Evolutionary conservation across 2,888 invertebrate genomes (phyloP), one percentile per base, ranked within the genome.

Genomic region (Chalcosyrphus nemorum): DNA sequence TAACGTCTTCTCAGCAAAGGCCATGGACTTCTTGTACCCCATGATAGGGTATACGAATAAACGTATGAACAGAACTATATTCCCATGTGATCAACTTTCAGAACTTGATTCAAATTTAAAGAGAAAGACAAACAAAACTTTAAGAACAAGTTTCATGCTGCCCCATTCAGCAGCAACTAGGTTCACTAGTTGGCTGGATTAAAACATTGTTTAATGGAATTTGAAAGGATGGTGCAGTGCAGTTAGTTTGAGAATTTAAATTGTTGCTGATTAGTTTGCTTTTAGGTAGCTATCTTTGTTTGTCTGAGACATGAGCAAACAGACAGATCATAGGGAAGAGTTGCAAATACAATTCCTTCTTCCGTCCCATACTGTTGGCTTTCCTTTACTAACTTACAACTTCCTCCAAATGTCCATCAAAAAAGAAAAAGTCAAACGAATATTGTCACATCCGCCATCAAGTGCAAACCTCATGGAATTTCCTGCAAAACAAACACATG

Each of bases 1-100:
- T n/a, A n/a, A n/a, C n/a, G n/a, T n/a, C n/a, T n/a, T n/a, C n/a
- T n/a, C n/a, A n/a, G n/a, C n/a, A n/a, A n/a, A n/a, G n/a, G n/a
- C n/a, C n/a, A n/a, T n/a, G n/a, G n/a, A n/a, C n/a, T n/a, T n/a
- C n/a, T n/a, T n/a, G n/a, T n/a, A 24, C 24, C 2, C 35, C n/a
- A 11, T 35, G n/a, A n/a, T 5, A 35, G 35, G n/a, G n/a, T 5
- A 11, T 4, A 15, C 15, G 27, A 43, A 27, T 13, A 32, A 35
- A 29, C 50, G 38, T 52, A 24, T 13, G 27, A 47, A 57, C 29
- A 45, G 50, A 81, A 82, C 72, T 82, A 77, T 77, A 66, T 54
- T 66, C 81, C 72, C 81, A 82, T 66, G 81, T 82, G 66, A 66
- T 66, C 63, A 72, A 72, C 77, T 72, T 66, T 41, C 11, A 35